These are phyloP conservation scores for Dromas ardeola DNA, from an alignment of 2,113 vertebrate species.

Conservation along the genomic window DNA sequence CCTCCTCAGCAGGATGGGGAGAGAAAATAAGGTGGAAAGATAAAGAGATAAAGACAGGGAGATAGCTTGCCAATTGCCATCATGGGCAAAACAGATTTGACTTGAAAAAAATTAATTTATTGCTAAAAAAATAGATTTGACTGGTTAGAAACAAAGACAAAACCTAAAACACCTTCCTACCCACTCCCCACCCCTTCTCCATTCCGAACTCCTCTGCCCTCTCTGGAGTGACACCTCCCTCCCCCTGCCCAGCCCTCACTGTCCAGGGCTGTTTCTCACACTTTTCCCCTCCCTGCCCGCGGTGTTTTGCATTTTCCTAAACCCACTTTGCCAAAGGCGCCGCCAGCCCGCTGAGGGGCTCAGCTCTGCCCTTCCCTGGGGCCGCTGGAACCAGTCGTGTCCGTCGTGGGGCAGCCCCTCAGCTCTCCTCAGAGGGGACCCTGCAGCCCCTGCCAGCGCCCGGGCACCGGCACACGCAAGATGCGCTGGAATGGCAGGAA, in stretches of 20 bases:
- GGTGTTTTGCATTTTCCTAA: background rate
- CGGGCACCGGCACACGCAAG: rapidly evolving
- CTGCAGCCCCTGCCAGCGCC: too few relatives aligned
- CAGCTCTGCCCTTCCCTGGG: background rate
- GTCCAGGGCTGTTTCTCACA: background rate
- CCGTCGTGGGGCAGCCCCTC: background rate
- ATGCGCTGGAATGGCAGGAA: rapidly evolving
- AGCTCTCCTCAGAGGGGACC: background rate
- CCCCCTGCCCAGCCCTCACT: rapidly evolving
- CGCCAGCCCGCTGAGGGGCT: background rate
- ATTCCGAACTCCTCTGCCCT: too few relatives aligned
- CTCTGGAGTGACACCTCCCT: background rate
- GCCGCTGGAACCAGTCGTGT: background rate
- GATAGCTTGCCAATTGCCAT: background rate
- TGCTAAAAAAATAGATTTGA: background rate
- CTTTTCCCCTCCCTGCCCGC: background rate
- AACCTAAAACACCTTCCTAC: background rate
- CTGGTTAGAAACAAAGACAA: background rate
- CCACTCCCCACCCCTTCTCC: rapidly evolving
- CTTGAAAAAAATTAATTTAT: background rate
- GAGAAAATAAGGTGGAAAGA: background rate
- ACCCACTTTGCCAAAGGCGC: background rate
- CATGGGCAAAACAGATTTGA: background rate
- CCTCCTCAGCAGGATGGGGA: too few relatives aligned
- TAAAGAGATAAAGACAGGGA: background rate